Base-by-base conservation (phyloP, 2,888 invertebrate genomes). In the Encarsia formosa region DNA sequence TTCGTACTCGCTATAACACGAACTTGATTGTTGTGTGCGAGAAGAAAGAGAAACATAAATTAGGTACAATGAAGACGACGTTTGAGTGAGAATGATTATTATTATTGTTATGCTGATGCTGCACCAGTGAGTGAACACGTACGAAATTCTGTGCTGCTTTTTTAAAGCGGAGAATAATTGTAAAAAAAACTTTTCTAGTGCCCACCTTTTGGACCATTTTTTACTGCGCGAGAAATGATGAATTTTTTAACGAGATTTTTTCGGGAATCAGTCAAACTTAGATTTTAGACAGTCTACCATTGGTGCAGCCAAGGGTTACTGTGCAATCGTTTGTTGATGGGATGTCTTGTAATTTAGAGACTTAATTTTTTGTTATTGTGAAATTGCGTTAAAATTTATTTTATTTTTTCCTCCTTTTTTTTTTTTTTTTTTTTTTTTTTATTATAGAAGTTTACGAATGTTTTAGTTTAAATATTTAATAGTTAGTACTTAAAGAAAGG, bases 401-500 rank as follows among this genome's bases (percentile, higher is more conserved):
- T 29, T 39, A 44, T 44, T 39, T 43, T 44, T 24, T 18, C 26
- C 23, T 26, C 9, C 15, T 50, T 32, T 23, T 31, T 32, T 22
- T 34, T 16, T 16, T 19, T 32, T n/a, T 13, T 16, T 24, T 35
- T 20, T 40, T 39, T 19, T 1, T 18, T 38, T 44, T 32, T 39
- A 38, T 29, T 32, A 19, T 16, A 19, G 19, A 42, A 8, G 13
- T 26, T 39, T 37, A 24, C 24, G 20, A 40, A 26, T 39, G 5
- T n/a, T 39, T 50, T 38, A 15, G 37, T 8, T 38, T 43, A 23
- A 23, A 15, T 38, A 31, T 32, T 19, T 9, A 39, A 39, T 15
- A 34, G 18, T 9, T 11, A 51, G 46, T 51, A 51, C 51, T 51
- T 51, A 51, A 46, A 41, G 11, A 34, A 20, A 23, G 19, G 16